Percentiles rank a stretch among this genome's conserved stretches.
Conservation (phyloP, 2,797 vertebrate species). For the Spea hammondii region DNA sequence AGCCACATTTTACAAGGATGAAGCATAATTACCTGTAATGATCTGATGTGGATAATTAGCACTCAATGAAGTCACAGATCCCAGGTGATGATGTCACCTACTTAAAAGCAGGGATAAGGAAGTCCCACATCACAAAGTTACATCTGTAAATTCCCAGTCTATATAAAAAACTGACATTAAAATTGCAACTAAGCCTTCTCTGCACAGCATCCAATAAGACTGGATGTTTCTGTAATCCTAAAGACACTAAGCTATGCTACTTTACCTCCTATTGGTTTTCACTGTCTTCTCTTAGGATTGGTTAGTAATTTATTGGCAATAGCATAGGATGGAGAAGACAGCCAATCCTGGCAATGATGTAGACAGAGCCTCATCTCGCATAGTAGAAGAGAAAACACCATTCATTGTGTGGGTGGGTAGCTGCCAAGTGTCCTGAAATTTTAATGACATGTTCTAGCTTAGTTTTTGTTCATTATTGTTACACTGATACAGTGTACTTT, state of each 20-base stretch:
- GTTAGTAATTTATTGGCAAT: neutral
- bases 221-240: neutral
- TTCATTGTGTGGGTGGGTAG: too few relatives aligned
- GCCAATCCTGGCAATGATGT: neutral
- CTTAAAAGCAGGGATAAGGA: neutral
- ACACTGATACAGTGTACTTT: too few relatives aligned
- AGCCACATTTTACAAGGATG: neutral
- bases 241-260: neutral
- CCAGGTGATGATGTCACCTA: neutral
- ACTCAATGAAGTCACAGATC: neutral
- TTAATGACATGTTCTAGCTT: too few relatives aligned
- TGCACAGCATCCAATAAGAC: conserved; percentile 7
- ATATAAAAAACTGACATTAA: conserved; percentile 14
- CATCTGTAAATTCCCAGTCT: conserved; percentile 13
- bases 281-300: conserved; percentile 9
- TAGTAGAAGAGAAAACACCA: neutral
- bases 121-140: neutral
- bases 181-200: conserved; percentile 1
- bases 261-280: neutral
- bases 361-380: neutral
- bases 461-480: too few relatives aligned
- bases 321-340: neutral
- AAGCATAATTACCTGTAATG: conserved; percentile 13
- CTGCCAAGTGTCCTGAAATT: too few relatives aligned
- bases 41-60: neutral